Evolutionary conservation across 2,888 invertebrate species (phyloP).

Genomic region (Drosophila pseudotakahashii): DNA sequence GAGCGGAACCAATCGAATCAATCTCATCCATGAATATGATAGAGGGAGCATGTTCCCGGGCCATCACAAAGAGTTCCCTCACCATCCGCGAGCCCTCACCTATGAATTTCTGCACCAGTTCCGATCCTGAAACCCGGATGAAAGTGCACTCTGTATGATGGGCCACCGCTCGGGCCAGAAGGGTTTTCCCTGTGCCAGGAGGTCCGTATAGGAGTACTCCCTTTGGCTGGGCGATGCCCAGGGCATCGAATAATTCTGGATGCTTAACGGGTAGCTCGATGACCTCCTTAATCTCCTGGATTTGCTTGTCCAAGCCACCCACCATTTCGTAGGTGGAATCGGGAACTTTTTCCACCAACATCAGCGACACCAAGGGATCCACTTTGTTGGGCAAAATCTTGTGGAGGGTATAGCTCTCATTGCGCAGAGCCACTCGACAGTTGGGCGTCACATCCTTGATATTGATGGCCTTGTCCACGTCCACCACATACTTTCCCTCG

Average conservation of each 20-base stretch:
- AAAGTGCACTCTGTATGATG: constrained; percentile 99
- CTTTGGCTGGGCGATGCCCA: constrained; percentile 99
- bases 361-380: constrained; percentile 98
- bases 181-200: constrained; percentile 95
- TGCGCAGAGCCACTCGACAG: constrained; percentile 97
- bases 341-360: constrained; percentile 99
- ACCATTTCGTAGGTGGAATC: constrained; percentile 99
- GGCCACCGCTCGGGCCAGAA: constrained; percentile 98
- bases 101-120: constrained; percentile 99
- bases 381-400: constrained; percentile 99
- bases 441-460: constrained; percentile 99
- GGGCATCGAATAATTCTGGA: constrained; percentile 98
- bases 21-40: constrained; percentile 99
- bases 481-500: constrained; percentile 99
- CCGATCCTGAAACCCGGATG: constrained; percentile 99
- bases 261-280: constrained; percentile 99
- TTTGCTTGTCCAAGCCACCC: constrained; percentile 99
- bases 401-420: constrained; percentile 99
- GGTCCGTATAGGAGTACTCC: constrained; percentile 99
- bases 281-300: constrained; percentile 99
- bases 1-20: constrained; percentile 99
- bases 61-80: constrained; percentile 99
- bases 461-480: constrained; percentile 99
- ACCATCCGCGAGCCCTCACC: constrained; percentile 99
- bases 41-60: constrained; percentile 99